Evolutionary conservation across 2,113 vertebrate species (phyloP).

Genomic region (Axis porcinus): DNA sequence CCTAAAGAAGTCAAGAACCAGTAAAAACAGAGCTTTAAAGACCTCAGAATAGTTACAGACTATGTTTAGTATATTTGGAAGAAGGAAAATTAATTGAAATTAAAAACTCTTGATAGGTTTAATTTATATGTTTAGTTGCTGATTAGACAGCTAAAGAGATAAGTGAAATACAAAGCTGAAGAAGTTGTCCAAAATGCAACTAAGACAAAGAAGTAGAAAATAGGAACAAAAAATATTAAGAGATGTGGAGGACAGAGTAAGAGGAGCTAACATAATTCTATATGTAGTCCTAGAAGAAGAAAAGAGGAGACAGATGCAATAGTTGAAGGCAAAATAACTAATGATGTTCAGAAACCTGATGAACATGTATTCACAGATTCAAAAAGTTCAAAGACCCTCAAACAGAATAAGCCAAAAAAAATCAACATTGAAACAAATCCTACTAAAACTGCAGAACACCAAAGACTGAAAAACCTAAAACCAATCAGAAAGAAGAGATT

Average conservation of each 20-base stretch:
- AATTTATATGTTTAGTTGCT: neutral
- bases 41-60: neutral
- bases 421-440: neutral
- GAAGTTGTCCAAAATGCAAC: neutral
- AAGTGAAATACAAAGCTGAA: neutral
- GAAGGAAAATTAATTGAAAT: slow-evolving; percentile 1
- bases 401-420: neutral
- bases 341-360: neutral
- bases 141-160: neutral
- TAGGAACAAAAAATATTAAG: neutral
- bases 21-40: neutral
- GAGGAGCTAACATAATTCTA: neutral
- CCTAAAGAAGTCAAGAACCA: neutral
- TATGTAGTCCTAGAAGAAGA: neutral
- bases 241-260: neutral
- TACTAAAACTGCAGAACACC: neutral
- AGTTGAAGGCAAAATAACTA: neutral
- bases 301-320: neutral
- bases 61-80: neutral
- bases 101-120: neutral
- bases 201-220: neutral
- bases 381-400: neutral
- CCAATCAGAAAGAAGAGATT: neutral
- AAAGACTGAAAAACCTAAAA: neutral
- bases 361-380: neutral